These are phyloP conservation scores for Leptopilina drosophilae DNA, from an alignment of 2,888 invertebrate genomes.

Conservation along the genomic window DNA sequence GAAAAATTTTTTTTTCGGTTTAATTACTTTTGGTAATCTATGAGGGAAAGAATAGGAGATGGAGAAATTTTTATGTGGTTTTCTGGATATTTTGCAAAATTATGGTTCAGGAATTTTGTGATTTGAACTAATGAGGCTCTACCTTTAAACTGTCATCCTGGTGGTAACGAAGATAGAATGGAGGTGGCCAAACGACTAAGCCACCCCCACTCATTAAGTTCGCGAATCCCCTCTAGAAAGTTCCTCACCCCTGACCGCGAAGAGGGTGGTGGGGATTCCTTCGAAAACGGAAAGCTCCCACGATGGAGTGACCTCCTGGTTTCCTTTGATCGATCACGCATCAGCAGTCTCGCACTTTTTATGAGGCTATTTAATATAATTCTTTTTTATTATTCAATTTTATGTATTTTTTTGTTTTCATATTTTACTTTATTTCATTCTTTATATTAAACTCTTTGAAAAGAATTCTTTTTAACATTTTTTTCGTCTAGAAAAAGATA, in stretches of 20 bases:
- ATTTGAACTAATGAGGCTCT: conserved; percentile 60
- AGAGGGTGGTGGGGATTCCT: conserved; percentile 51
- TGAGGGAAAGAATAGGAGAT: no score
- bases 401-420: no score
- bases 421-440: no score
- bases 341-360: conserved; percentile 55
- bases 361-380: conserved; percentile 49
- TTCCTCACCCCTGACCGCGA: conserved; percentile 47
- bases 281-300: conserved; percentile 63
- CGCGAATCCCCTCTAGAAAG: conserved; percentile 59
- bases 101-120: background rate
- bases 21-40: no score
- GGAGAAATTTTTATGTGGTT: background rate
- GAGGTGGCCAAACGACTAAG: conserved; percentile 70
- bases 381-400: background rate
- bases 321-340: conserved; percentile 60
- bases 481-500: no score
- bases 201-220: conserved; percentile 66
- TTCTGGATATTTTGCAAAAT: background rate
- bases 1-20: no score
- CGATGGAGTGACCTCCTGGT: conserved; percentile 67
- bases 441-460: no score
- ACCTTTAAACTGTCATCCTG: conserved; percentile 69
- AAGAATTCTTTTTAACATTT: no score
- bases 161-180: conserved; percentile 67